Base-by-base conservation (phyloP, 1,140 invertebrate species). In the Trichonephila clavata region DNA sequence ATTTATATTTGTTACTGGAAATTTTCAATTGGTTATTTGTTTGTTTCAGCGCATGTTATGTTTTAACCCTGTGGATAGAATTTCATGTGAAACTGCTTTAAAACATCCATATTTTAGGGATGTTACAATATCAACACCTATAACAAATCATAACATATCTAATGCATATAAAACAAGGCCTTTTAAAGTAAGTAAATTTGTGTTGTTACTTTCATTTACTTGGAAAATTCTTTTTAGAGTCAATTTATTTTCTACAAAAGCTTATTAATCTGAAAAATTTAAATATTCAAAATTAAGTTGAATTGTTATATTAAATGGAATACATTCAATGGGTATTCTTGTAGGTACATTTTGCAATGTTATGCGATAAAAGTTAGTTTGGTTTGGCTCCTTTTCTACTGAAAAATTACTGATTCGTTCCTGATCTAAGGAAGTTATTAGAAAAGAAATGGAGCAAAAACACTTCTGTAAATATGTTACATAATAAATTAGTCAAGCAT, bases 101-200 rank as follows among this genome's bases (percentile, higher is more conserved):
- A 87, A 94, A 18, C 96, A 97, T 94, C 95, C 95, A 6, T 97
- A 96, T 95, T 97, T 97, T 95, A 94, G 95, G 50, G 95, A 96
- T 50, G 90, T 43, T 59, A 39, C 86, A 87, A 39, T 39, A 7
- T 27, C 39, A n/a, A 24, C 86, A 21, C 32, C 86, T 39, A 27
- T n/a, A 43, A 13, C 32, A 32, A 63, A 87, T 61, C 86, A 63
- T 63, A 87, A 63, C 27, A 63, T 39, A 20, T 39, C 59, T 27
- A 87, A 39, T 87, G 86, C n/a, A 14, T 87, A 27, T 87, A 87
- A 87, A 87, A 27, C 61, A 32, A 87, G 24, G 61, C 8, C 86
- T 39, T 87, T 63, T 63, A 87, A 87, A 87, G 86, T 87, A 39
- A 87, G 86, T 87, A 59, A 59, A n/a, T 16, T 59, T n/a, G n/a